Conservation (phyloP, 30 jellyfish, hydroid and myxozoan species). For the Rhopilema esculentum region DNA sequence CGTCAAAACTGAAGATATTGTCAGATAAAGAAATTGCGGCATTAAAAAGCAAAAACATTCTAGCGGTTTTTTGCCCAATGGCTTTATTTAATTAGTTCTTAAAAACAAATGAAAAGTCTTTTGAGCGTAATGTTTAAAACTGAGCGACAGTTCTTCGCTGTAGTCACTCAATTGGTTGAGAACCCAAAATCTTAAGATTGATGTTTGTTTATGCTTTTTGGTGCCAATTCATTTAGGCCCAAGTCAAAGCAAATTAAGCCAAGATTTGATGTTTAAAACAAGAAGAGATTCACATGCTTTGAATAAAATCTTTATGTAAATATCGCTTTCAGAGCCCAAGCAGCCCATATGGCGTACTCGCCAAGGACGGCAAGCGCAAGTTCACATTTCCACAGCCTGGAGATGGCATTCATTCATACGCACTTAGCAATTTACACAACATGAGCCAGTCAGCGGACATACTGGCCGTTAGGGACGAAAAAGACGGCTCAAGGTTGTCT, state of each 20-base stretch:
- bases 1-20: neutral
- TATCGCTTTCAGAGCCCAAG: conserved; percentile 61
- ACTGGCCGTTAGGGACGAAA: conserved; percentile 4
- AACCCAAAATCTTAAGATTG: too few species aligned
- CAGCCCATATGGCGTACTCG: conserved; percentile 22
- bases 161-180: too few species aligned
- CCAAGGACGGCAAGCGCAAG: conserved; percentile 9
- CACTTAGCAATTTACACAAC: conserved; percentile 16
- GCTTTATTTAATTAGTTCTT: too few species aligned
- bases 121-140: neutral
- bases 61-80: neutral
- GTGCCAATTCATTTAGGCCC: too few species aligned
- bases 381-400: conserved; percentile 64
- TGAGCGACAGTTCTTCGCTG: neutral
- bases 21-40: neutral
- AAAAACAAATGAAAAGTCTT: too few species aligned
- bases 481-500: conserved; percentile 25
- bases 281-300: too few species aligned
- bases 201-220: too few species aligned
- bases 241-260: too few species aligned
- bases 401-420: conserved; percentile 2
- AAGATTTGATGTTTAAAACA: too few species aligned
- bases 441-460: conserved; percentile 44
- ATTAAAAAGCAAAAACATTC: neutral
- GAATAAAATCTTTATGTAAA: too few species aligned